These are phyloP conservation scores for Lepidocyrtoides sp. DNA, from an alignment of 2,888 invertebrate species.

Conservation along the genomic window DNA sequence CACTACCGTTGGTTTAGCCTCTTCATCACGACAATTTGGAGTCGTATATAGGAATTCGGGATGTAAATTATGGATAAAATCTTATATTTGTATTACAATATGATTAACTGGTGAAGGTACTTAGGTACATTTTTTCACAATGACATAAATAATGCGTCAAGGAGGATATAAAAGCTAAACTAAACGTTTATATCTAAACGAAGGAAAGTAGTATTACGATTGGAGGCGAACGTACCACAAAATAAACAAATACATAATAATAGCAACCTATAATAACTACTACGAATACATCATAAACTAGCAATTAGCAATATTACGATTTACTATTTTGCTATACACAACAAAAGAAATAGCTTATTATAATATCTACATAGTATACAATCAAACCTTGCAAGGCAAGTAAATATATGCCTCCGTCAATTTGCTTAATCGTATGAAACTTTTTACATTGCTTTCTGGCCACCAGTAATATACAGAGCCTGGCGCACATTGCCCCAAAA, in stretches of 20 bases:
- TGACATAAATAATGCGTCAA: background rate
- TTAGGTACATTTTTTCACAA: constrained; percentile 15
- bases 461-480: too few species aligned
- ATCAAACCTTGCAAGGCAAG: too few species aligned
- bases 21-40: constrained; percentile 11
- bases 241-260: constrained; percentile 42
- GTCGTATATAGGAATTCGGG: constrained; percentile 39
- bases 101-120: background rate
- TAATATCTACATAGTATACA: too few species aligned
- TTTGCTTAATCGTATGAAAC: too few species aligned
- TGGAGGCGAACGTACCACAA: constrained; percentile 38
- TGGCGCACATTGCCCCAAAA: too few species aligned
- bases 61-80: background rate
- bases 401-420: too few species aligned
- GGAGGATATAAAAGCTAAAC: constrained; percentile 26
- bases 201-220: background rate
- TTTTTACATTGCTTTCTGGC: too few species aligned
- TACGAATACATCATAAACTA: background rate
- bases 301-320: too few species aligned
- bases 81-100: background rate
- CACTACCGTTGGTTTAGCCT: constrained; percentile 16
- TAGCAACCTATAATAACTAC: background rate
- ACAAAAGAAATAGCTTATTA: background rate
- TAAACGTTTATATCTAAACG: background rate
- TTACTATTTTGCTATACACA: too few species aligned